Evolutionary conservation across 2,888 invertebrate genomes (phyloP).

Genomic region (Agriopis marginaria): DNA sequence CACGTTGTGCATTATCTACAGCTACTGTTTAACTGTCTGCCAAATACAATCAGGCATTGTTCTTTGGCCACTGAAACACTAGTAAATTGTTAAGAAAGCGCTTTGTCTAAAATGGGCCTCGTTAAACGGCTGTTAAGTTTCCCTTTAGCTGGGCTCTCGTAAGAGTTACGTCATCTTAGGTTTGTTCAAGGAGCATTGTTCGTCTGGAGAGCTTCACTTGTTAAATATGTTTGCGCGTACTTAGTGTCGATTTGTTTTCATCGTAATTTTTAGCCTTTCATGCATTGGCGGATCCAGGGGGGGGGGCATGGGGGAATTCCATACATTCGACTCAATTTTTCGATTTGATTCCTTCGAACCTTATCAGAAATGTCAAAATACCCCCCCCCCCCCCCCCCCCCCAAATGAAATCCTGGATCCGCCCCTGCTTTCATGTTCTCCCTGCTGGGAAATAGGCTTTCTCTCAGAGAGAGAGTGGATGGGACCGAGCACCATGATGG

Average conservation of each 20-base stretch:
- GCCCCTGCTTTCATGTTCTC: no score
- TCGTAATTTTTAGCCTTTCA: no score
- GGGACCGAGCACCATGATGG: no score
- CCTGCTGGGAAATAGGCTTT: no score
- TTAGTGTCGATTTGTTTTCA: constrained; percentile 1
- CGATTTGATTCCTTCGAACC: no score
- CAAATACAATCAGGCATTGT: constrained; percentile 55
- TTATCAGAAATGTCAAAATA: no score
- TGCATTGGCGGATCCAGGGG: no score
- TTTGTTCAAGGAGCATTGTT: constrained; percentile 23
- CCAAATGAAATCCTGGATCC: no score
- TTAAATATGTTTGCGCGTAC: constrained; percentile 1
- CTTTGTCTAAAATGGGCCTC: constrained; percentile 35
- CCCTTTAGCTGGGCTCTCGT: constrained; percentile 6
- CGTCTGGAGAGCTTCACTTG: constrained; percentile 4
- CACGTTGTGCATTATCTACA: constrained; percentile 5
- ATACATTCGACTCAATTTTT: no score
- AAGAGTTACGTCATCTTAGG: constrained; percentile 16
- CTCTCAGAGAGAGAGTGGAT: no score
- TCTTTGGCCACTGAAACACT: constrained; percentile 50
- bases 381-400: no score
- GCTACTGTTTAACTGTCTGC: constrained; percentile 21
- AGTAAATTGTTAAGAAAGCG: constrained; percentile 51
- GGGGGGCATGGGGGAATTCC: no score
- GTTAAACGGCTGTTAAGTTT: constrained; percentile 32